Evolutionary conservation across 2,888 invertebrate species (phyloP), one percentile per base, ranked within the genome.

Genomic region (Agrilus mali): DNA sequence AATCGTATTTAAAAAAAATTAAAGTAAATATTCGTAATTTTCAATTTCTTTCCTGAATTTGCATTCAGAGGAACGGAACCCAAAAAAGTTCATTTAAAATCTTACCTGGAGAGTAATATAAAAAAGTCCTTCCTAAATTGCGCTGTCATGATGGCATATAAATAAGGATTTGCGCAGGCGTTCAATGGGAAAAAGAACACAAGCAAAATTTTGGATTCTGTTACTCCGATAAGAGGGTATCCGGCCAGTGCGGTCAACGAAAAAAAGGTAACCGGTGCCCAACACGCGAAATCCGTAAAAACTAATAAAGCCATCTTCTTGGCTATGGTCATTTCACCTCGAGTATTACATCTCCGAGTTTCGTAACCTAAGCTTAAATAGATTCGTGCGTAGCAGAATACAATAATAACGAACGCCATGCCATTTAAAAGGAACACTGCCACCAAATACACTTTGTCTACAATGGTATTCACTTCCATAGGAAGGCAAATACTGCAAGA

Each of bases 121-220:
- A 78, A 72, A 16, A 86, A 70, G 62, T 92, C 89, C 52, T 80
- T 73, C 35, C 88, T 74, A 60, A 88, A 90, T 64, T 89, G 89
- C 48, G 87, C 80, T 7, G 92, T 93, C 59, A 90, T 71, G 52
- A 93, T 86, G 14, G 89, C 92, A 65, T 93, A 94, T 3, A 94
- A 69, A 69, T 90, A 92, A 0, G 93, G 93, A 68, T 94, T 92
- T 33, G 92, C 88, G 61, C 89, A 90, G 1, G 90, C 86, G 66
- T 93, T 93, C 47, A 94, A 67, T 0, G 93, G 93, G 61, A 92
- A 88, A 61, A 93, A 89, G 62, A 93, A 89, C 7, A 93, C 90
- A 47, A 90, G 67, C 10, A 90, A 68, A 39, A 93, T 82, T 65
- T 85, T 85, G 0, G 84, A 82, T 55, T 81, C 77, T 7, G 82